phyloP scores from a whole-genome alignment of 1,140 invertebrate genomes.

The Forficula auricularia region DNA sequence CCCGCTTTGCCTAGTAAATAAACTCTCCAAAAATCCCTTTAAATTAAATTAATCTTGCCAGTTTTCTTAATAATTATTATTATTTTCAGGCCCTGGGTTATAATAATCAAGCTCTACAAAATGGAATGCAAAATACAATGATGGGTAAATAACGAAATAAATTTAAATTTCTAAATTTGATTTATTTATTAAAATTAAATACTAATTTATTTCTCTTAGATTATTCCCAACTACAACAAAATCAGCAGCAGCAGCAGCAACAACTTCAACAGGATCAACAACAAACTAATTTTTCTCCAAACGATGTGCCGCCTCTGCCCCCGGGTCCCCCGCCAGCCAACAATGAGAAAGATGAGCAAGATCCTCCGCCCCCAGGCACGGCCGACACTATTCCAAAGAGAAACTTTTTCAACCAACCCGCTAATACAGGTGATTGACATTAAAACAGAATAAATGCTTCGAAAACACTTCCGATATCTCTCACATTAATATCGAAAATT shows the following conservation, averaged over 20 bases:
- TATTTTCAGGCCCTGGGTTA: not conserved
- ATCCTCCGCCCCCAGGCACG: constrained; percentile 13
- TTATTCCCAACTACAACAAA: too few species aligned
- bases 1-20: too few species aligned
- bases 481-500: too few species aligned
- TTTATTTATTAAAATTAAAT: not conserved
- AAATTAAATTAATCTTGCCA: too few species aligned
- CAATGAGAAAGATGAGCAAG: constrained; percentile 11
- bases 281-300: constrained; percentile 22
- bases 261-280: constrained; percentile 12
- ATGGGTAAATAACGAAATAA: too few species aligned
- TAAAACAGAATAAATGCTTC: constrained; percentile 1
- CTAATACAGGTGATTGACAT: constrained; percentile 3
- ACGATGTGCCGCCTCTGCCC: constrained; percentile 24
- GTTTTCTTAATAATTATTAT: too few species aligned
- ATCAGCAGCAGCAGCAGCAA: too few species aligned
- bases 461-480: constrained; percentile 22
- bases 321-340: constrained; percentile 20
- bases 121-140: constrained; percentile 17
- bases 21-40: too few species aligned
- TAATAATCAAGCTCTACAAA: constrained; percentile 28
- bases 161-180: constrained; percentile 14
- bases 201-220: too few species aligned
- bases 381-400: constrained; percentile 12
- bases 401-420: not conserved